These are phyloP conservation scores for Bombus superbus DNA, from an alignment of 1,140 invertebrate genomes.

Conservation along the genomic window DNA sequence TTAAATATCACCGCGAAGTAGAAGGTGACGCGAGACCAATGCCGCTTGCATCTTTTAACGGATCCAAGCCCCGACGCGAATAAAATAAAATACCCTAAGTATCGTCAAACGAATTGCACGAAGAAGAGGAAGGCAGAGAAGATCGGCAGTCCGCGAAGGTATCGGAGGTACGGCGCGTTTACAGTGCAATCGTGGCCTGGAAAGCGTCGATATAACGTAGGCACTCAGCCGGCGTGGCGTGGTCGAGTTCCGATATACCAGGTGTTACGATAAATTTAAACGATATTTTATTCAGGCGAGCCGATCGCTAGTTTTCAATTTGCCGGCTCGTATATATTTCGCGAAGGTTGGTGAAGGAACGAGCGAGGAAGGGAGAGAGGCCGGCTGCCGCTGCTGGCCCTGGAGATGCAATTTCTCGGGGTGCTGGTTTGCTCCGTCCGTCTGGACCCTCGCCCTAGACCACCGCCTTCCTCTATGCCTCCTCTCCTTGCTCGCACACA, in stretches of 20 bases:
- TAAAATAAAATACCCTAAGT: constrained; percentile 42
- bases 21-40: not conserved
- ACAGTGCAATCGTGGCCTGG: constrained; percentile 57
- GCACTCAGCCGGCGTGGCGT: constrained; percentile 65
- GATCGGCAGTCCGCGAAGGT: not conserved
- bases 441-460: constrained; percentile 56
- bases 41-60: not conserved
- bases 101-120: constrained; percentile 29
- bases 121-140: not conserved
- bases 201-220: constrained; percentile 59
- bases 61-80: constrained; percentile 9
- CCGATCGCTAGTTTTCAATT: constrained; percentile 83
- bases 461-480: not conserved
- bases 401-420: constrained; percentile 80
- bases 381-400: constrained; percentile 39
- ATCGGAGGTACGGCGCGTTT: constrained; percentile 51
- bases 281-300: constrained; percentile 83
- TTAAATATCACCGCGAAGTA: not conserved
- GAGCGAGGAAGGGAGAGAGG: constrained; percentile 47
- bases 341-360: constrained; percentile 64
- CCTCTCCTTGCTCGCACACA: not conserved
- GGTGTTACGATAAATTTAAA: constrained; percentile 83
- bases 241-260: constrained; percentile 77
- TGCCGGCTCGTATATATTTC: constrained; percentile 82
- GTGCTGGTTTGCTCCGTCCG: constrained; percentile 63